Percentiles rank a stretch among this genome's conserved stretches.
Conservation (phyloP, 2,888 invertebrate genomes). For the Lysandra coridon region DNA sequence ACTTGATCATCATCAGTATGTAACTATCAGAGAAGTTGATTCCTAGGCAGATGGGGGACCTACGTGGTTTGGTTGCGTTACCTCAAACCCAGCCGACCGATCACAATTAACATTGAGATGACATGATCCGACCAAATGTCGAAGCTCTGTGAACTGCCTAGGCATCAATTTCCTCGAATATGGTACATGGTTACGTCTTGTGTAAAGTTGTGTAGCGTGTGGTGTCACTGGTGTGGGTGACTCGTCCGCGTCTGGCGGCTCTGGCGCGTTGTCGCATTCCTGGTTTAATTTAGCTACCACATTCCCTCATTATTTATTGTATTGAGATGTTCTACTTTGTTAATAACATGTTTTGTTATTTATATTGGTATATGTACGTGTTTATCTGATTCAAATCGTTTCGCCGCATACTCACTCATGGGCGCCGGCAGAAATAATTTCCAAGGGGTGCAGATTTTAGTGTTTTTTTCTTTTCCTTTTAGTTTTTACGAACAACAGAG, state of each 20-base stretch:
- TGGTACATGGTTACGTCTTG: background rate
- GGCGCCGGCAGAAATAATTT: too few species aligned
- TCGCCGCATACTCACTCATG: background rate
- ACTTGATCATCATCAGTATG: too few species aligned
- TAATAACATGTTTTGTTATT: background rate
- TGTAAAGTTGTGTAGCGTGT: background rate
- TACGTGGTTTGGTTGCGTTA: too few species aligned
- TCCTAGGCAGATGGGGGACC: too few species aligned
- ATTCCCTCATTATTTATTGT: conserved; percentile 11
- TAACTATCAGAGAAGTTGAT: too few species aligned
- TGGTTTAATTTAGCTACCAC: conserved; percentile 13
- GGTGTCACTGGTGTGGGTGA: background rate
- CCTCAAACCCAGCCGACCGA: too few species aligned
- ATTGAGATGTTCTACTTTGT: conserved; percentile 7
- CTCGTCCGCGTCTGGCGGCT: conserved; percentile 1
- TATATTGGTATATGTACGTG: background rate
- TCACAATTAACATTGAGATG: too few species aligned
- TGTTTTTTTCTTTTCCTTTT: too few species aligned
- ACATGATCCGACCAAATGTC: too few species aligned
- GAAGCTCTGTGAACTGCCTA: too few species aligned
- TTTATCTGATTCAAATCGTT: background rate
- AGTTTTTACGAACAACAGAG: too few species aligned
- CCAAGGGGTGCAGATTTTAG: too few species aligned
- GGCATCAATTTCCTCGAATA: background rate
- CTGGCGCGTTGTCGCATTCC: conserved; percentile 9